Base-by-base conservation (phyloP, 2,888 invertebrate species). In the Eretmocerus hayati region DNA sequence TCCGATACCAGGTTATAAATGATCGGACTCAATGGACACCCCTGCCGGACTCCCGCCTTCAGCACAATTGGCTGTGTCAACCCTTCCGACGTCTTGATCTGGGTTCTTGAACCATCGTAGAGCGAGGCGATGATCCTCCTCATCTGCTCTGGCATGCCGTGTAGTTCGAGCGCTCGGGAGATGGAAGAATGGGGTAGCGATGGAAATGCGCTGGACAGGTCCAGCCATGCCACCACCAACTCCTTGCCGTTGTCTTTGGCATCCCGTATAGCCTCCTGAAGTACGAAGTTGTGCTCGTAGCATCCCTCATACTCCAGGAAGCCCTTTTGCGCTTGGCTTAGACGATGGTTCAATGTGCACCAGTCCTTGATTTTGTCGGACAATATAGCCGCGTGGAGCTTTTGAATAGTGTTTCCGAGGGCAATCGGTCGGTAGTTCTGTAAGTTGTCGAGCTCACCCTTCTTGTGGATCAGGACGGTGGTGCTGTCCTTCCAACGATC, bases 171-270 rank as follows among this genome's bases (percentile, higher is more conserved):
- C 6, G 56, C 60, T 8, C 39, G 48, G 16, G 43, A 48, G 32
- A 65, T 61, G 4, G 60, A 54, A 3, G 43, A 37, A 48, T 71
- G 68, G 6, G 69, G 66, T 2, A 72, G 54, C 3, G 67, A 67
- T 0, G 62, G 63, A 52, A 72, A 72, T 0, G 71, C 71, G 22
- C 71, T 73, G 5, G 62, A 46, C 2, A 69, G 48, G 44, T 73
- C 68, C 35, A 71, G 50, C 64, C 66, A 71, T 2, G 66, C 64
- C 0, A 69, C 56, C 16, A 59, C 58, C 5, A 62, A 26, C 30
- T 56, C 53, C 19, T 22, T 46, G 0, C 48, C 33, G 4, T 38
- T 46, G 9, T 46, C 20, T 16, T 44, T 46, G 5, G 62, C 57
- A 20, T 62, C 60, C 4, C 52, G 49, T 2, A 64, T 46, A 26